These are phyloP conservation scores for Hirudinaria manillensis DNA, from an alignment of 2,888 invertebrate genomes.

Conservation along the genomic window DNA sequence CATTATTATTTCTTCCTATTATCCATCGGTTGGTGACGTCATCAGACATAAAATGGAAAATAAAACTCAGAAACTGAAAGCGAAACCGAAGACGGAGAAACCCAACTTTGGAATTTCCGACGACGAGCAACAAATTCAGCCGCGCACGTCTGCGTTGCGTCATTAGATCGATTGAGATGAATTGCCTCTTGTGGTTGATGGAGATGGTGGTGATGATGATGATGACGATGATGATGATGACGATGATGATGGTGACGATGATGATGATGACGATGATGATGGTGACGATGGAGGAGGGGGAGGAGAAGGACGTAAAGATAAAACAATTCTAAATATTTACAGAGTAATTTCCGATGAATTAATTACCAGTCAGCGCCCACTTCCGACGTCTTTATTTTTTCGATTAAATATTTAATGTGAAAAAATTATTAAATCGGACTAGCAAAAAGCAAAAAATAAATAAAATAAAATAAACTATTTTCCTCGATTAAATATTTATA, in stretches of 20 bases:
- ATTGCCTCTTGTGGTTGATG: neutral
- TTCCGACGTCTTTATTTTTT: too few relatives aligned
- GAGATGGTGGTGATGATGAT: conserved; percentile 8
- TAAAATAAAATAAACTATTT: too few relatives aligned
- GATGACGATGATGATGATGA: conserved; percentile 10
- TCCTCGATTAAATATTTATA: too few relatives aligned
- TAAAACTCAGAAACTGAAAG: neutral
- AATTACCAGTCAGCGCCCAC: too few relatives aligned
- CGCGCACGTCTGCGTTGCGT: neutral
- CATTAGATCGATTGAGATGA: neutral
- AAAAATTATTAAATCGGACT: too few relatives aligned
- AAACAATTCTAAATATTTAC: too few relatives aligned
- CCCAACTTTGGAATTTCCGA: neutral
- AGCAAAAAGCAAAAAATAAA: too few relatives aligned
- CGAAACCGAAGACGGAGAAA: neutral
- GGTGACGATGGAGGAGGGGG: conserved; percentile 13
- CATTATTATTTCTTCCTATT: too few relatives aligned
- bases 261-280: conserved; percentile 17
- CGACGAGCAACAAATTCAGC: neutral
- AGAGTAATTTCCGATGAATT: too few relatives aligned
- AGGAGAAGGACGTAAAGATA: neutral
- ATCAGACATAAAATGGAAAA: too few relatives aligned
- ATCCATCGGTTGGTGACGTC: too few relatives aligned
- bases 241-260: conserved; percentile 21
- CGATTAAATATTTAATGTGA: too few relatives aligned